Conservation (phyloP, 2,797 vertebrate species). For the Cirrhinus mrigala region DNA sequence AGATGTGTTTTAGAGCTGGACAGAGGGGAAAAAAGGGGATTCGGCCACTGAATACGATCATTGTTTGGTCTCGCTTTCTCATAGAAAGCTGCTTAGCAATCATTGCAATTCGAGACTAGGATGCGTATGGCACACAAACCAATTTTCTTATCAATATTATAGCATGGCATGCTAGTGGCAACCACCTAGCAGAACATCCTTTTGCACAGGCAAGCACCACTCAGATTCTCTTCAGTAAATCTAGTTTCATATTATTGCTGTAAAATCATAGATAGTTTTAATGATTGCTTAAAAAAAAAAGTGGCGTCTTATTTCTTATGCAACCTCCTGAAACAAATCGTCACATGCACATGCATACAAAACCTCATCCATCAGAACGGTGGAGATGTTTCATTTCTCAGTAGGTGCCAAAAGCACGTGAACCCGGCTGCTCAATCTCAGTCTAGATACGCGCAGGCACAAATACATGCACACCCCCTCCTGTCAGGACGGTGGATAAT, state of each 20-base stretch:
- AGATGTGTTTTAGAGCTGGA: conserved; percentile 55
- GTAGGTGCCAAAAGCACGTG: conserved; percentile 34
- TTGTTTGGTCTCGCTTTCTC: conserved; percentile 36
- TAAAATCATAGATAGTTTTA: conserved; percentile 39
- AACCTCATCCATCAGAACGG: conserved; percentile 27
- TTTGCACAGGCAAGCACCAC: neutral
- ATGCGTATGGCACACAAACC: neutral
- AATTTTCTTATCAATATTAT: neutral
- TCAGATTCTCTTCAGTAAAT: neutral
- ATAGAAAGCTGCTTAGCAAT: conserved; percentile 33
- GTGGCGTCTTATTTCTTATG: conserved; percentile 47
- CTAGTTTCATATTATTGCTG: conserved; percentile 1
- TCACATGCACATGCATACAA: conserved; percentile 26
- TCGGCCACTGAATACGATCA: conserved; percentile 27
- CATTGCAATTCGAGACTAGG: conserved; percentile 12
- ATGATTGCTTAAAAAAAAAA: conserved; percentile 30
- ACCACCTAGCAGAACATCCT: neutral
- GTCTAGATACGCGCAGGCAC: conserved; percentile 37
- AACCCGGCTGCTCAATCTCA: conserved; percentile 52
- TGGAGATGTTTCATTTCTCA: conserved; percentile 17
- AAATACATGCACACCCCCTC: conserved; percentile 38
- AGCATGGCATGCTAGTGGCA: neutral
- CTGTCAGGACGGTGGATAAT: conserved; percentile 60
- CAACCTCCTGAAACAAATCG: conserved; percentile 51
- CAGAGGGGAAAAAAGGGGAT: conserved; percentile 11